Conservation (phyloP, 2,113 vertebrate species). For the Lophochroa leadbeateri region DNA sequence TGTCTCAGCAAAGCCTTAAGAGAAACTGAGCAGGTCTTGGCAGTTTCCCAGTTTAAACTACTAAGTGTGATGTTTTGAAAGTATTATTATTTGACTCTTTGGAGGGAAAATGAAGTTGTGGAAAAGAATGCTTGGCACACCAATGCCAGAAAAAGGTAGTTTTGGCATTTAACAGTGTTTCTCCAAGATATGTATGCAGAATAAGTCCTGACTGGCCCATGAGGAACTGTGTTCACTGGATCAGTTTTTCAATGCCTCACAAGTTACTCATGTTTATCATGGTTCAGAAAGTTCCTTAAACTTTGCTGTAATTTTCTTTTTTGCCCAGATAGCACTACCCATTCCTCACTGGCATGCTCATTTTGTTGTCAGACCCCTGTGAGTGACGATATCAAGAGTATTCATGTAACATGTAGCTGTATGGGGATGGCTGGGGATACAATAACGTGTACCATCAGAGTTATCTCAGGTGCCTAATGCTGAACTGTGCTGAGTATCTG, state of each 20-base stretch:
- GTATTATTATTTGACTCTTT: neutral
- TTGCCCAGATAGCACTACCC: neutral
- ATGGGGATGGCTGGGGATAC: neutral
- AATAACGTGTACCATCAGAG: fast-evolving
- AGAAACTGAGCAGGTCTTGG: neutral
- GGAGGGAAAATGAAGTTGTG: neutral
- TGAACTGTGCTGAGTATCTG: neutral
- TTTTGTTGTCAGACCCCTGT: neutral
- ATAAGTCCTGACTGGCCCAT: neutral
- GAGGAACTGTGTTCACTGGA: neutral
- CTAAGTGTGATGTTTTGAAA: neutral
- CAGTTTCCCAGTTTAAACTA: neutral
- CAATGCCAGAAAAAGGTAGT: neutral
- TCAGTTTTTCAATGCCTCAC: neutral
- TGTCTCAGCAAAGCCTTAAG: neutral
- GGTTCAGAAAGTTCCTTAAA: neutral
- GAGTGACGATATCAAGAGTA: neutral
- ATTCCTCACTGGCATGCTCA: neutral
- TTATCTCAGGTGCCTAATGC: neutral
- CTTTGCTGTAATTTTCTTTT: neutral
- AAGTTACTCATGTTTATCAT: neutral
- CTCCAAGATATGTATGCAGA: neutral
- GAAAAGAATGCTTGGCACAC: neutral
- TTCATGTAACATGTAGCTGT: neutral
- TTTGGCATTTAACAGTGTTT: neutral